Conservation (phyloP, 2,888 invertebrate genomes). For the Cataglyphis cursor region DNA sequence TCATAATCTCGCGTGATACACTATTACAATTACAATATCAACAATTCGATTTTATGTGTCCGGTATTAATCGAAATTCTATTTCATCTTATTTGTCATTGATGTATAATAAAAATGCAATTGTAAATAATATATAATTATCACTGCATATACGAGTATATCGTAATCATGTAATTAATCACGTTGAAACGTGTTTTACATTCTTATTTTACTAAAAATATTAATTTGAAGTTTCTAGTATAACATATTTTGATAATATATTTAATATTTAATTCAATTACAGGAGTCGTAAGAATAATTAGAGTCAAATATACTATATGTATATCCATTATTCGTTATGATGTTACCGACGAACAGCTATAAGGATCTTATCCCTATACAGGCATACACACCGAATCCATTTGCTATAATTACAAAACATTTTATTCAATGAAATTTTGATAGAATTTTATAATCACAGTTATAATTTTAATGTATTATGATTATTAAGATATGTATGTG, state of each 20-base stretch:
- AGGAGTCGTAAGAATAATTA: background rate
- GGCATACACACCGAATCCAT: background rate
- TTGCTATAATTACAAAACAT: background rate
- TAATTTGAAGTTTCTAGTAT: background rate
- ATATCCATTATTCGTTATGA: background rate
- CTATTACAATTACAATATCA: too few relatives aligned
- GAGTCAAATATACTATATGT: background rate
- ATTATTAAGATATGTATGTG: background rate
- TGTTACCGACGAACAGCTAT: background rate
- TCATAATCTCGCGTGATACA: background rate
- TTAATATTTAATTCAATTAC: background rate
- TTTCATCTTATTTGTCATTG: background rate
- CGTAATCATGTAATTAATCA: background rate
- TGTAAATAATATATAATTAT: background rate
- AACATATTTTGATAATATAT: background rate
- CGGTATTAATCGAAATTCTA: background rate
- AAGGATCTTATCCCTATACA: background rate
- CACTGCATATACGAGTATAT: background rate
- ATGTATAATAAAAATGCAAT: background rate
- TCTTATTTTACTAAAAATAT: background rate
- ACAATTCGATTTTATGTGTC: background rate
- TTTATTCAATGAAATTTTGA: background rate
- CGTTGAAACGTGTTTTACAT: background rate
- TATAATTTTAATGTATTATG: background rate
- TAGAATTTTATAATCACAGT: background rate